Conservation (phyloP, 2,113 vertebrate species). For the Cichladusa arquata region DNA sequence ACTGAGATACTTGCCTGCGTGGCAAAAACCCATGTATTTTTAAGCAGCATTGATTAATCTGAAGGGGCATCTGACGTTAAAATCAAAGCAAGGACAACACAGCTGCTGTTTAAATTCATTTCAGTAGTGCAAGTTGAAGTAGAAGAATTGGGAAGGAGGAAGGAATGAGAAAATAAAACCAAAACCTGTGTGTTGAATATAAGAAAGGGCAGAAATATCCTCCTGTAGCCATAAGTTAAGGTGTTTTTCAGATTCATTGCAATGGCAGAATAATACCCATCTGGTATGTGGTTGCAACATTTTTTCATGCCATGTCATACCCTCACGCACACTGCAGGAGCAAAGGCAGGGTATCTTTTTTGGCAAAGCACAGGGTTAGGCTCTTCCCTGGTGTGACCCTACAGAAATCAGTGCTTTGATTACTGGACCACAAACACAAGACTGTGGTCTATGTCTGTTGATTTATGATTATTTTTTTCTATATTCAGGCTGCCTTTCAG, state of each 20-base stretch:
- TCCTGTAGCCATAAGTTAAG: background rate
- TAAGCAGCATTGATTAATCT: background rate
- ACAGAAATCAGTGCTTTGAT: background rate
- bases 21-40: background rate
- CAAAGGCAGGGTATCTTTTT: background rate
- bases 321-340: background rate
- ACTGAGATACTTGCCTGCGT: background rate
- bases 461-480: background rate
- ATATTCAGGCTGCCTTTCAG: slow-evolving; percentile 41
- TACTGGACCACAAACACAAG: background rate
- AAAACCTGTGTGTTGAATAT: background rate
- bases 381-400: background rate
- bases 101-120: background rate
- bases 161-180: background rate
- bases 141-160: background rate
- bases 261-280: background rate
- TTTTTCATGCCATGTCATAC: background rate
- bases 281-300: background rate
- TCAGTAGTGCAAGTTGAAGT: background rate
- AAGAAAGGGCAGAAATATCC: background rate
- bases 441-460: background rate
- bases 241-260: background rate
- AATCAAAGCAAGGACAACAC: background rate
- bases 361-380: background rate
- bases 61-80: background rate